Evolutionary conservation across 2,888 invertebrate genomes (phyloP).

Genomic region (Pandemis corylana): DNA sequence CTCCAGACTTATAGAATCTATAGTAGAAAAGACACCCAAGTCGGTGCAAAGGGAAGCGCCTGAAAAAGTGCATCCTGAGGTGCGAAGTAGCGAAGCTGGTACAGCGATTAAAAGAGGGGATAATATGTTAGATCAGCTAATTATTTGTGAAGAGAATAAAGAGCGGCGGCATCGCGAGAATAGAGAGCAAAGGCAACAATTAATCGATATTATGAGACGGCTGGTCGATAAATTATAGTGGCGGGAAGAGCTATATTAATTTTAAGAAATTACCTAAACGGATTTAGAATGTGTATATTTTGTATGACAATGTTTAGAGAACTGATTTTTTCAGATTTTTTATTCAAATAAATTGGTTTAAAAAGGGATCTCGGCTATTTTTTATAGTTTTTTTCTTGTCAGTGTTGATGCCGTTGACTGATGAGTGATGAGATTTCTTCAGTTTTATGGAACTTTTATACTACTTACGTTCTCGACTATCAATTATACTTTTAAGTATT

Average conservation of each 20-base stretch:
- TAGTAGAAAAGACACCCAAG: constrained; percentile 18
- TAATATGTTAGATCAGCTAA: constrained; percentile 29
- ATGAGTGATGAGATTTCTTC: too few relatives aligned
- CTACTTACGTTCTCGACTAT: too few relatives aligned
- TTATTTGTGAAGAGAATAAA: constrained; percentile 30
- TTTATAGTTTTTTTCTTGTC: too few relatives aligned
- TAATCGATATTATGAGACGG: constrained; percentile 24
- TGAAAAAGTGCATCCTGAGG: not conserved
- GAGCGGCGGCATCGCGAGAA: constrained; percentile 25
- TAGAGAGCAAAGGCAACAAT: constrained; percentile 30
- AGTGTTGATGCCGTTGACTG: too few relatives aligned
- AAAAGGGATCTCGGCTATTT: not conserved
- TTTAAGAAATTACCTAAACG: too few relatives aligned
- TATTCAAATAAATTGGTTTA: not conserved
- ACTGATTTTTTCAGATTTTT: not conserved
- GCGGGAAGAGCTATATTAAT: not conserved
- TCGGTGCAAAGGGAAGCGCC: constrained; percentile 1
- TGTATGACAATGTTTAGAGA: not conserved
- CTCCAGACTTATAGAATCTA: constrained; percentile 27
- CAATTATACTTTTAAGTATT: too few relatives aligned
- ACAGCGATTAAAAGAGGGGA: not conserved
- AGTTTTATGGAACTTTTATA: too few relatives aligned
- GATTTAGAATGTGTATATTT: not conserved
- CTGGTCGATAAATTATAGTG: constrained; percentile 8
- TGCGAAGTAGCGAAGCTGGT: not conserved